Base-by-base conservation (phyloP, 2,797 vertebrate species). In the Cheracebus regulus region DNA sequence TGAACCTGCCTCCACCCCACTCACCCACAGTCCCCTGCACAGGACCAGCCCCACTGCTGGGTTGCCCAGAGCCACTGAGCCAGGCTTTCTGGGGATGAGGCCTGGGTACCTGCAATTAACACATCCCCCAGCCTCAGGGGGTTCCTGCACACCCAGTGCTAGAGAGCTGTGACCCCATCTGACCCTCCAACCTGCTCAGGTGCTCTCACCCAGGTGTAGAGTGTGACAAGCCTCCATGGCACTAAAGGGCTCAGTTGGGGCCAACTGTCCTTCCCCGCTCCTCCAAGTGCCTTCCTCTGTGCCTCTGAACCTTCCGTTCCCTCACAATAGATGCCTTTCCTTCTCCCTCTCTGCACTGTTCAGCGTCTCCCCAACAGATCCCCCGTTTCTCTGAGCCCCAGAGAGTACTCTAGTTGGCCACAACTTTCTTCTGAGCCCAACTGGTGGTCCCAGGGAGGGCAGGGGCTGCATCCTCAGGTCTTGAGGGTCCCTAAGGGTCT, bases 41-140 rank as follows among this genome's bases (percentile, higher is more conserved):
- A 2, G 20, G 7, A 26, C 28, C 15, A 28, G 8, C 33, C 64
- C 19, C 36, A n/a, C n/a, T 19, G 33, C 4, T 2, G 12, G 8
- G 41, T 46, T 41, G 13, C 44, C 50, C 48, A 4, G 9, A 57
- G 55, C 15, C 30, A 5, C 4, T 0, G 2, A 22, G 22, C 19
- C n/a, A n/a, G 70, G 33, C 44, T 61, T 44, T 80, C 39, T 1
- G 26, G 48, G 33, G 9, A 57, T 8, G n/a, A 33, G 19, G 41
- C 26, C 46, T 0, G 0, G 6, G 33, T 0, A 6, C 57, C 28
- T 24, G 48, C 15, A 41, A n/a, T 30, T 44, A 46, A 11, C 1
- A 1, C 55, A 33, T 0, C 12, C 9, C 33, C 14, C 2, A 7
- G 1, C 44, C 39, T 12, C 46, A 50, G 44, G 75, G 2, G 46